These are phyloP conservation scores for Scaptomyza hsui DNA, from an alignment of 1,140 invertebrate species.

Conservation along the genomic window DNA sequence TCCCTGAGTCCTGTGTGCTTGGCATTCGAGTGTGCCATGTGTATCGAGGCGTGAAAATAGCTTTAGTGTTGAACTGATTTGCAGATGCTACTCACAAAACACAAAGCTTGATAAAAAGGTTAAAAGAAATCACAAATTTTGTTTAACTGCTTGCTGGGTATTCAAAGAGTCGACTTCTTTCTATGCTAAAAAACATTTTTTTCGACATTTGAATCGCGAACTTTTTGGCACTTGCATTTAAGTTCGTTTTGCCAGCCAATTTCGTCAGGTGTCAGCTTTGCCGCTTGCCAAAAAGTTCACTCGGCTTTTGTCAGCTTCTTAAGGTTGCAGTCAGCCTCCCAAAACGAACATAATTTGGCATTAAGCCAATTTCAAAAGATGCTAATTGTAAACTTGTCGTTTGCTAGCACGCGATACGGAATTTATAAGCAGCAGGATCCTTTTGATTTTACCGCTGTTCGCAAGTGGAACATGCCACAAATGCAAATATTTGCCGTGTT, in stretches of 20 bases:
- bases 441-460: constrained; percentile 22
- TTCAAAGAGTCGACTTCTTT: background rate
- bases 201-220: background rate
- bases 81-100: too few relatives aligned
- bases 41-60: constrained; percentile 63
- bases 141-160: background rate
- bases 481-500: constrained; percentile 72
- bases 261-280: constrained; percentile 20
- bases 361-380: background rate
- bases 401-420: background rate
- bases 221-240: background rate
- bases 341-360: background rate
- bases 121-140: too few relatives aligned
- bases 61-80: constrained; percentile 23
- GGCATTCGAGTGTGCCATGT: constrained; percentile 29
- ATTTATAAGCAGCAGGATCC: constrained; percentile 16
- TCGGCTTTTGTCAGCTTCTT: constrained; percentile 5
- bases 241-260: constrained; percentile 1
- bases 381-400: constrained; percentile 31
- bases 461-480: constrained; percentile 17
- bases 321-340: too few relatives aligned
- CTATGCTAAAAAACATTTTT: background rate
- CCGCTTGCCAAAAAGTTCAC: constrained; percentile 1
- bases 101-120: too few relatives aligned
- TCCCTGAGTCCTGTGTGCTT: constrained; percentile 16